Conservation (phyloP, 2,888 invertebrate species). For the Drosophila kuntzei region DNA sequence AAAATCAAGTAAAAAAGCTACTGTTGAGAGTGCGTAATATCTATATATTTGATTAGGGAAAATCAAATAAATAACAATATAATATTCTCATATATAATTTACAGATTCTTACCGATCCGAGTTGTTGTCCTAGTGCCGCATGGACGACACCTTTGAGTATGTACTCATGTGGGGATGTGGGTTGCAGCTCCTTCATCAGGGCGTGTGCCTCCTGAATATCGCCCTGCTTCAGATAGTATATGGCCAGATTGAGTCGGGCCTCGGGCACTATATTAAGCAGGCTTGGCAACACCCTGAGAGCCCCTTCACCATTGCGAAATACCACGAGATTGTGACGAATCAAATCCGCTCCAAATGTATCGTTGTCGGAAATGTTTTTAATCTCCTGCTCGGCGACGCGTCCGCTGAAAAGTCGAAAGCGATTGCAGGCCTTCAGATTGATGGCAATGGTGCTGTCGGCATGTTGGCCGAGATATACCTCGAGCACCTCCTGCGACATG, state of each 20-base stretch:
- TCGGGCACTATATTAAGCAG: constrained; percentile 98
- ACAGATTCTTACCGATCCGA: constrained; percentile 89
- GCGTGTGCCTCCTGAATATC: constrained; percentile 95
- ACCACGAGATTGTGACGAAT: constrained; percentile 98
- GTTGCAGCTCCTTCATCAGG: constrained; percentile 95
- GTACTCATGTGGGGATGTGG: constrained; percentile 97
- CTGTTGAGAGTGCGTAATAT: too few relatives aligned
- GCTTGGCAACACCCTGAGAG: constrained; percentile 94
- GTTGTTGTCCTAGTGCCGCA: constrained; percentile 96
- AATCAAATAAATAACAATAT: too few relatives aligned
- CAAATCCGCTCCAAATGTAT: constrained; percentile 94
- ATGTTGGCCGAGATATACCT: constrained; percentile 95
- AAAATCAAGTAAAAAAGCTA: too few relatives aligned
- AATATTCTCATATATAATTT: too few relatives aligned
- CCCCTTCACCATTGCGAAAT: constrained; percentile 96
- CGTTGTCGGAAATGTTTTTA: constrained; percentile 91
- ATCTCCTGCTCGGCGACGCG: constrained; percentile 97
- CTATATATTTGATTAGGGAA: too few relatives aligned
- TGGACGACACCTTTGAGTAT: constrained; percentile 98
- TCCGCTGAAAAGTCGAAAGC: constrained; percentile 95
- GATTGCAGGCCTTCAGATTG: constrained; percentile 93
- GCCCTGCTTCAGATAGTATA: constrained; percentile 95
- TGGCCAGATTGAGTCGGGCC: constrained; percentile 97
- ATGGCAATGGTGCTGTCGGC: constrained; percentile 97
- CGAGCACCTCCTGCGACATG: constrained; percentile 98